Base-by-base conservation (phyloP, 2,888 invertebrate species). In the Amphipoea lucens region DNA sequence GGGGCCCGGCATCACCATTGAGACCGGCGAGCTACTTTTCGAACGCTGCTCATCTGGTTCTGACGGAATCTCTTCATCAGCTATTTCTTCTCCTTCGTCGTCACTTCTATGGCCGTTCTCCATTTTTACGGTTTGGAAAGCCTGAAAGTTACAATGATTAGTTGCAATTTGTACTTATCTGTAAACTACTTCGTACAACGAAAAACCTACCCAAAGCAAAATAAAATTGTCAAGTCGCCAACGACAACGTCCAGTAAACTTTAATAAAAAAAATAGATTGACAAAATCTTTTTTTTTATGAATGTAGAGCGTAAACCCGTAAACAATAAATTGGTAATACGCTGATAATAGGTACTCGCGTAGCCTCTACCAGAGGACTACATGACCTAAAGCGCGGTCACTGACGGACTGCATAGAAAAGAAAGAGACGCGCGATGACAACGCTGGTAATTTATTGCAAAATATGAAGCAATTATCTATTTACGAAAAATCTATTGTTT, bases 1-100 rank as follows among this genome's bases (percentile, higher is more conserved):
- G 2, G 81, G 57, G 40, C 71, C 62, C 2, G 76, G 71, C 81
- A 71, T 82, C 45, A 72, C 62, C 1, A 45, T 45, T 36, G 68
- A 29, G 1, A 51, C 20, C 20, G 80, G 57, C 3, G 68, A 65
- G n/a, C 12, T 57, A 20, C n/a, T 60, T 7, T 57, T 51, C 5
- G 63, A 9, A 36, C n/a, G 7, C 60, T 54, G 67, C 1, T 71
- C 66, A 17, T 76, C 48, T 74, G 6, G 14, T 29, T 40, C 62
- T 23, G 29, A 7, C 17, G n/a, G 14, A 63, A 11, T 45, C n/a
- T n/a, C 68, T 4, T 45, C n/a, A 3, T 69, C 42, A 5, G 36
- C 45, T 6, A 45, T 23, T 7, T 54, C 76, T 20, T 45, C 66
- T 17, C 23, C 63, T 2, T 76, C 67, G 1, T 82, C 67, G 11